Base-by-base conservation (phyloP, 2,888 invertebrate species). In the Drosophila anceps region DNA sequence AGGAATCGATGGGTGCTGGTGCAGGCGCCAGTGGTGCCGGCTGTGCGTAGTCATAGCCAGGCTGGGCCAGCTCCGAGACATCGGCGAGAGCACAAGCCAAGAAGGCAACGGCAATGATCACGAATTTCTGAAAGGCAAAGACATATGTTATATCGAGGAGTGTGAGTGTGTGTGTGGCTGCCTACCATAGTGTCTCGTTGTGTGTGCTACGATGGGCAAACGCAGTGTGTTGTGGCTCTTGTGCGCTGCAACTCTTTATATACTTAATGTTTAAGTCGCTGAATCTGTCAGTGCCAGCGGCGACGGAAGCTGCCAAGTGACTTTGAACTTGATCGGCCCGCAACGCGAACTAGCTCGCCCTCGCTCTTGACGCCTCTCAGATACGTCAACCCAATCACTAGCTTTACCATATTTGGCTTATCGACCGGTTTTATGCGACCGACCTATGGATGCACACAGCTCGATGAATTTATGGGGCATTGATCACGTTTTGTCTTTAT, bases 71-170 rank as follows among this genome's bases (percentile, higher is more conserved):
- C 48, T 87, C 91, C 7, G 87, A 87, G 27, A 87, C 87, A 77
- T 87, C 87, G 35, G 87, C 87, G 4, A 76, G 73, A 50, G 81
- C 91, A 67, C 88, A 87, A 67, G 87, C 87, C 91, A 91, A 24
- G 24, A 87, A 82, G 69, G 91, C 91, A 53, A 91, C 76, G 62
- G 88, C 91, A 69, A 91, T 69, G 50, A 87, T 82, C 0, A 85
- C 37, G 85, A 87, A 90, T 87, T 90, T 90, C 87, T 87, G 15
- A 4, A 46, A 24, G 18, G 1, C 20, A 35, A 35, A 54, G 27
- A n/a, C 27, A 7, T n/a, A 12, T 33, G 4, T 4, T 33, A 51
- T 53, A 35, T 20, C 53, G n/a, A 50, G 33, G n/a, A 10, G 15
- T 12, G n/a, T 35, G 15, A 12, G 31, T 12, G 7, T 18, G 39